Evolutionary conservation across 64 coral and sea anemone genomes (phyloP).

Genomic region (Dendrophyllia cribrosa): DNA sequence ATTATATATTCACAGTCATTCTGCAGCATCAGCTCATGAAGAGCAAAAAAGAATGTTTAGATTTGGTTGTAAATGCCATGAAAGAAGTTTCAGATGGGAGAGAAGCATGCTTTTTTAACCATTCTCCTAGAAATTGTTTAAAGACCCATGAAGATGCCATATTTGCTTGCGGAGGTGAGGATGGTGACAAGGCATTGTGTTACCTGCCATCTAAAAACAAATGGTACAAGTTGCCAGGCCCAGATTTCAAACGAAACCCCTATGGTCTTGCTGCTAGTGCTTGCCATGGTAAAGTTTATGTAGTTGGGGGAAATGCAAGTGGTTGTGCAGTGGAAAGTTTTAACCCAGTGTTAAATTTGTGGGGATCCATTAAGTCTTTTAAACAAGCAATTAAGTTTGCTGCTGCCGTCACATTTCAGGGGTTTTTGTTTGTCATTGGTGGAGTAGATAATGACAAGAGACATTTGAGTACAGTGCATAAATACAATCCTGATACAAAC

Average conservation of each 20-base stretch:
- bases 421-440: too few relatives aligned
- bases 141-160: conserved; percentile 25
- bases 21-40: not conserved
- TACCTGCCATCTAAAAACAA: not conserved
- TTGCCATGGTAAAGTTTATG: not conserved
- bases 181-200: conserved; percentile 13
- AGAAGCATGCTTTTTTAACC: too few relatives aligned
- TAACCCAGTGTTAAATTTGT: too few relatives aligned
- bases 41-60: not conserved
- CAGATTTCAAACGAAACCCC: not conserved
- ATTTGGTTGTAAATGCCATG: not conserved
- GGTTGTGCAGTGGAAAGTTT: too few relatives aligned
- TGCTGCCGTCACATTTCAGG: too few relatives aligned
- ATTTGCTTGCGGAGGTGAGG: not conserved
- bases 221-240: conserved; percentile 2
- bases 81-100: not conserved
- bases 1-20: not conserved
- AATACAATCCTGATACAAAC: too few relatives aligned
- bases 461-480: too few relatives aligned
- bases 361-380: too few relatives aligned
- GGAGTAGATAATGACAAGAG: too few relatives aligned
- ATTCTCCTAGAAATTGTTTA: not conserved
- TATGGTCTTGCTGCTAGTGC: not conserved
- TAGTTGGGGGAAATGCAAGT: too few relatives aligned
- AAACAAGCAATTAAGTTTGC: too few relatives aligned